Evolutionary conservation across 2,888 invertebrate species (phyloP), one percentile per base, ranked within the genome.

Genomic region (Diarsia dahlii): DNA sequence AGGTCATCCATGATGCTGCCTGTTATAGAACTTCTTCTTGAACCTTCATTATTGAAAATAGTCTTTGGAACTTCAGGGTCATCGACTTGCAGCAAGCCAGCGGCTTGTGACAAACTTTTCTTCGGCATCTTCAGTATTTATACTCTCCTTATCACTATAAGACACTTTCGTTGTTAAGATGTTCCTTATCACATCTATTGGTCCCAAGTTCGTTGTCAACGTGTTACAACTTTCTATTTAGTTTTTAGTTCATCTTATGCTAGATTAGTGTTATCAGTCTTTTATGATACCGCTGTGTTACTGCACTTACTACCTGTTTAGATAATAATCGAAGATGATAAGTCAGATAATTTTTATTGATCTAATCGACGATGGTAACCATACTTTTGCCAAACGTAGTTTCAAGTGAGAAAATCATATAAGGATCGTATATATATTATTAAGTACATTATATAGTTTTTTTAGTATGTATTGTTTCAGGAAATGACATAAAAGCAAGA

Each of bases 1-100:
- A 62, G 13, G 18, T 70, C 46, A 39, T 94, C 94, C 93, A 94
- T 93, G 0, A 93, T 93, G 80, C 93, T 94, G 0, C 93, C 94
- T 2, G 90, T 86, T 45, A 94, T 82, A 1, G 91, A 89, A 46
- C 87, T 85, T 10, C 84, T 87, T 46, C 84, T 83, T 0, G 89
- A 88, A 8, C 13, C 18, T 5, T 87, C 85, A 0, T 90, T 91
- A 9, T 88, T 82, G 2, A 88, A 78, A 18, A 84, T 85, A 1
- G 91, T 80, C 60, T 90, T 90, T 0, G 90, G 80, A 48, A 73
- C 84, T 4, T 86, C 85, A 8, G 90, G 87, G 64, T 92, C 90
- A 0, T 88, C 82, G 5, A 88, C 87, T 48, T 46, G 71, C 23
- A 82, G 28, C 6, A 82, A 18, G 0, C 88, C 87, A 54, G 88